Base-by-base conservation (phyloP, 1,140 invertebrate species). In the Anastrepha ludens region DNA sequence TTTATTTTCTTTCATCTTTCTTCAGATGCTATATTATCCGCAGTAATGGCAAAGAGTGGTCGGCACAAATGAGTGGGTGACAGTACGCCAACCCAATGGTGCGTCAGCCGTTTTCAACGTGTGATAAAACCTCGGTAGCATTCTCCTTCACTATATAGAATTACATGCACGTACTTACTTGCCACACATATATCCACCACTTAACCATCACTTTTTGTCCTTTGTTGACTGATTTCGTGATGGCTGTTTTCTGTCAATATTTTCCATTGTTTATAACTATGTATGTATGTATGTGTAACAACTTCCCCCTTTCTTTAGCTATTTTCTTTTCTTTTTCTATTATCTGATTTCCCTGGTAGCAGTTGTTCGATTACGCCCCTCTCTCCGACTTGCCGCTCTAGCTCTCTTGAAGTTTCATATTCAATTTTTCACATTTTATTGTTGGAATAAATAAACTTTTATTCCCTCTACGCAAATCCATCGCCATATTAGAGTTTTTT, bases 211-310 rank as follows among this genome's bases (percentile, higher is more conserved):
- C 41, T 74, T 17, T 62, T 62, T 62, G 60, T 62, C 3, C 15
- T 81, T 81, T 50, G 44, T 50, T 55, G n/a, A 7, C n/a, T 55
- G n/a, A 9, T 29, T 58, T 58, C 17, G 17, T 81, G 44, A 9
- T 81, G 17, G 47, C 7, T 50, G 44, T 50, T 81, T 81, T 81
- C 74, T 81, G 47, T 81, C 44, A 81, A 81, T 81, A 81, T 81
- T 81, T 81, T 55, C n/a, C 11, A 15, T 81, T 81, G 47, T 55
- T 55, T 81, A 3, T 41, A 29, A 8, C 11, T 17, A 8, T 2
- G 44, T 67, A 67, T 67, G n/a, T 67, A 62, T 55, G 15, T 17
- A 62, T 15, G 15, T 17, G 15, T 62, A 15, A 62, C 9, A 62
- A 15, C 8, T 62, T 55, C 11, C 50, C 8, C 4, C 60, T 62